Evolutionary conservation across 2,113 vertebrate genomes (phyloP).

Genomic region (Microcebus griseorufus): DNA sequence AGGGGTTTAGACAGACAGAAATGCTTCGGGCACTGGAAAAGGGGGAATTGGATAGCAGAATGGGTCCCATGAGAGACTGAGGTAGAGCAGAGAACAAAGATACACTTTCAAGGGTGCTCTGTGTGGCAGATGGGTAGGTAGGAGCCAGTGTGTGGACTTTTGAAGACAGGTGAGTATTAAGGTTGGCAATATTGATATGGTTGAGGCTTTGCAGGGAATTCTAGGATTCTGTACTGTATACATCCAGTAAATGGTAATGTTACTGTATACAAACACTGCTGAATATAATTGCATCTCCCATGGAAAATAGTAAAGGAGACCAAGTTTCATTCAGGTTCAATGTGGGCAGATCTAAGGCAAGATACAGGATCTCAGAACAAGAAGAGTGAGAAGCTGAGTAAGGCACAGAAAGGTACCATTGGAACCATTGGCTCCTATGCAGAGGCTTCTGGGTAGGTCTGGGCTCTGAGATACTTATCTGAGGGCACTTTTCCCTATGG

Average conservation of each 20-base stretch:
- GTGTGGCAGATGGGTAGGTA: neutral
- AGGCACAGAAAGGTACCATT: neutral
- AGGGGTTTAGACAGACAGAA: neutral
- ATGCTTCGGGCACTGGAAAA: neutral
- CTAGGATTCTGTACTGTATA: neutral
- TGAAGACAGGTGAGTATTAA: neutral
- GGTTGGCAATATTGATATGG: fast-evolving
- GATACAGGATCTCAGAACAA: neutral
- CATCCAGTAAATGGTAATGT: neutral
- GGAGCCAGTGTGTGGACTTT: neutral
- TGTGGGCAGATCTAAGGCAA: neutral
- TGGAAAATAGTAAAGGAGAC: neutral
- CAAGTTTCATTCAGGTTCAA: neutral
- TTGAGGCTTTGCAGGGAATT: neutral
- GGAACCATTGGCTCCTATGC: neutral
- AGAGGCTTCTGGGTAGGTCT: neutral
- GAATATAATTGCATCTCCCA: neutral
- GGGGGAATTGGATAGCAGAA: neutral
- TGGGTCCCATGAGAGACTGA: neutral
- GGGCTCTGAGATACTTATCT: neutral
- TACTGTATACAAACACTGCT: neutral
- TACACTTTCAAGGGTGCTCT: neutral
- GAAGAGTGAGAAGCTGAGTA: neutral
- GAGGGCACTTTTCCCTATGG: neutral
- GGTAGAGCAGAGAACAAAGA: neutral